phyloP scores from a whole-genome alignment of 2,113 vertebrate genomes.

The Callorhinus ursinus region DNA sequence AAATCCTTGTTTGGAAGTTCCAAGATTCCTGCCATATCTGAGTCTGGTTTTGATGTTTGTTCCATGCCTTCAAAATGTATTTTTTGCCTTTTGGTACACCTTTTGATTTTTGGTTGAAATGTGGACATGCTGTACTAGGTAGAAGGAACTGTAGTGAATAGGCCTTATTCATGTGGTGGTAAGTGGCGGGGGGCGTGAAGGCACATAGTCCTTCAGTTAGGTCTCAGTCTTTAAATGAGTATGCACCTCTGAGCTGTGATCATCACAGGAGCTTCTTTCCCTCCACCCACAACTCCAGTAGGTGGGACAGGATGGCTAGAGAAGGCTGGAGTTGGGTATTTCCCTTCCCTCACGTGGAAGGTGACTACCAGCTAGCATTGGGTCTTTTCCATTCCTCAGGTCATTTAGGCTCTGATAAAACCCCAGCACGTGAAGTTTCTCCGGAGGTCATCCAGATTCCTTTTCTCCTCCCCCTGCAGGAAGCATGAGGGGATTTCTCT shows the following conservation, averaged over 20 bases:
- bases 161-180: not conserved
- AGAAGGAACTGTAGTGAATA: not conserved
- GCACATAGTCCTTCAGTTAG: not conserved
- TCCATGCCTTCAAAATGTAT: not conserved
- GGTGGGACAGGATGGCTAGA: not conserved
- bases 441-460: not conserved
- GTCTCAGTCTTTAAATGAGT: not conserved
- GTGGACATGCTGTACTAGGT: not conserved
- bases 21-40: not conserved
- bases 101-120: not conserved
- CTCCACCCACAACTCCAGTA: not conserved
- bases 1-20: not conserved
- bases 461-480: not conserved
- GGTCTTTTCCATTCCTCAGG: not conserved
- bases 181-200: not conserved
- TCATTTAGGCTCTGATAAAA: not conserved
- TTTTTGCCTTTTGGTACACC: not conserved
- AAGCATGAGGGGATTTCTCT: not conserved
- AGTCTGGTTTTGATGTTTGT: not conserved
- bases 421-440: not conserved
- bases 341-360: not conserved
- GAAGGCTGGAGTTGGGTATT: not conserved
- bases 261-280: not conserved
- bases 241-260: not conserved
- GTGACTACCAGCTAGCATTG: not conserved